Evolutionary conservation across 2,888 invertebrate genomes (phyloP).

Genomic region (Caenorhabditis sp.): DNA sequence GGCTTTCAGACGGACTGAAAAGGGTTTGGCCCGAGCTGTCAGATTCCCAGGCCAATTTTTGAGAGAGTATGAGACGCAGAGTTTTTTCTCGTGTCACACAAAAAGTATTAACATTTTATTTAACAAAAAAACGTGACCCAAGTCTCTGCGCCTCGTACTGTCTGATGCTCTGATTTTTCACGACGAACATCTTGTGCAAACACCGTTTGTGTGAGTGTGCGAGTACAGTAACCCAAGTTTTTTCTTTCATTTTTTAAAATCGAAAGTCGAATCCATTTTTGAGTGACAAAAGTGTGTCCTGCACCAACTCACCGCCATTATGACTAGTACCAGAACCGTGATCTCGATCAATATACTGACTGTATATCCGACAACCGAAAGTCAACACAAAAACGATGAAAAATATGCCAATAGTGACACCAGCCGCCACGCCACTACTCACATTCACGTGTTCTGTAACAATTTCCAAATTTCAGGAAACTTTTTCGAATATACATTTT

Average conservation of each 20-base stretch:
- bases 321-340: constrained; percentile 8
- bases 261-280: no score
- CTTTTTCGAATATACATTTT: background rate
- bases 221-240: no score
- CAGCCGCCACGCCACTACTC: constrained; percentile 64
- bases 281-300: no score
- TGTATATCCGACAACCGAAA: constrained; percentile 66
- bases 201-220: no score
- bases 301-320: constrained; percentile 19
- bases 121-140: no score
- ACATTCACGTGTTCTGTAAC: constrained; percentile 60
- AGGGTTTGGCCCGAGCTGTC: no score
- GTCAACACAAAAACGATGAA: constrained; percentile 65
- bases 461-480: background rate
- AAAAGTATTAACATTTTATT: no score
- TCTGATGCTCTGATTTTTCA: background rate
- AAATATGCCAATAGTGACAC: constrained; percentile 64
- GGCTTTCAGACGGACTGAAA: no score
- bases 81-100: no score
- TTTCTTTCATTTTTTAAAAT: no score
- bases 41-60: no score
- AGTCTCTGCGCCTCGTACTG: background rate
- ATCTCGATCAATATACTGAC: constrained; percentile 51
- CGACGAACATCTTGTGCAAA: background rate
- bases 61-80: no score